Conservation (phyloP, 2,888 invertebrate genomes). For the Drosophila mimica region DNA sequence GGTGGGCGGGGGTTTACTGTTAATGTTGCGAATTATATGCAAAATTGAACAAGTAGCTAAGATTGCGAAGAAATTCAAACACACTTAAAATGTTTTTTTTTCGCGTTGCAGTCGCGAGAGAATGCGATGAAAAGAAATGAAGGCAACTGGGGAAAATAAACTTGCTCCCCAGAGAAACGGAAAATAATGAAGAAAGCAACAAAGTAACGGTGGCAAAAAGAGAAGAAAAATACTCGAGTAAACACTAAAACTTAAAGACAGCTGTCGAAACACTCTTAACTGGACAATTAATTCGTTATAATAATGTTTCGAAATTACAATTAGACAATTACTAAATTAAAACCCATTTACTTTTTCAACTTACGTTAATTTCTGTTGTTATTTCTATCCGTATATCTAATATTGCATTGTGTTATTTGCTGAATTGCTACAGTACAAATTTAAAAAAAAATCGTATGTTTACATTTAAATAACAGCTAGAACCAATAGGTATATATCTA, state of each 20-base stretch:
- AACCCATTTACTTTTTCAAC: not conserved
- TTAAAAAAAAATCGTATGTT: too few species aligned
- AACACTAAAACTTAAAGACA: conserved; percentile 2
- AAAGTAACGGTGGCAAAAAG: not conserved
- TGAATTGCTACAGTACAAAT: not conserved
- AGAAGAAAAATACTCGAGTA: not conserved
- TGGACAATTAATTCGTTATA: not conserved
- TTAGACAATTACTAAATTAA: not conserved
- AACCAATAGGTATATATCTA: not conserved
- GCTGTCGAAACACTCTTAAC: not conserved
- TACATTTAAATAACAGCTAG: not conserved
- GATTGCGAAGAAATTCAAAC: conserved; percentile 58
- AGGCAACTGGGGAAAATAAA: conserved; percentile 1
- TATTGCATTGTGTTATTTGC: not conserved
- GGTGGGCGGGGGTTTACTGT: not conserved
- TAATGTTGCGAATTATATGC: conserved; percentile 5
- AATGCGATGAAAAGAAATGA: not conserved
- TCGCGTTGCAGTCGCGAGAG: conserved; percentile 4
- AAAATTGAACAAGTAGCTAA: not conserved
- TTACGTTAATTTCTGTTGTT: not conserved
- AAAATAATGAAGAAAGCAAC: conserved; percentile 10
- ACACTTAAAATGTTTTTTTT: conserved; percentile 58
- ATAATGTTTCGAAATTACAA: not conserved
- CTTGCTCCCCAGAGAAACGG: not conserved
- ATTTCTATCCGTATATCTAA: not conserved